A percentile compares a stretch with the other conserved stretches of the same genome.
Evolutionary conservation across 2,797 vertebrate species (phyloP).

Genomic region (Lutjanus campechanus): DNA sequence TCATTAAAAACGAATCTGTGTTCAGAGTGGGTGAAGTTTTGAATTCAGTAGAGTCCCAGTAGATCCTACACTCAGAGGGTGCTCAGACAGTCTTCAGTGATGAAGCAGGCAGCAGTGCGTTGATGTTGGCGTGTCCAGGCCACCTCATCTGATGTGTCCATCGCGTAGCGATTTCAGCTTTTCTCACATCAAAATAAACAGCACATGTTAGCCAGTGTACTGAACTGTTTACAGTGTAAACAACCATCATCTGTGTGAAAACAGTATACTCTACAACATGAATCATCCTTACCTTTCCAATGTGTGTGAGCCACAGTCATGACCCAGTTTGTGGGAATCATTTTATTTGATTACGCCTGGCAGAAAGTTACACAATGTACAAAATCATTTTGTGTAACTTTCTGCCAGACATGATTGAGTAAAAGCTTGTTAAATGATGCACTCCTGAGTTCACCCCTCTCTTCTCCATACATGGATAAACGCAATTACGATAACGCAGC

Average conservation of each 20-base stretch:
- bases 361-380: too few relatives aligned
- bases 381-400: too few relatives aligned
- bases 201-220: neutral
- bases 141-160: neutral
- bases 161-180: neutral
- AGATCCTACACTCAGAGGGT: too few relatives aligned
- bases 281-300: conserved; percentile 5
- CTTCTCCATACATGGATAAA: too few relatives aligned
- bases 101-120: conserved; percentile 19
- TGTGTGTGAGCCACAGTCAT: neutral
- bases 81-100: neutral
- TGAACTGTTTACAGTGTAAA: neutral
- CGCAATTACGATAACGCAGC: too few relatives aligned
- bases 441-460: too few relatives aligned
- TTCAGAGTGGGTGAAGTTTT: conserved; percentile 6
- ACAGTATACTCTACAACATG: neutral
- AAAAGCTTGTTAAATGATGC: too few relatives aligned
- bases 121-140: conserved; percentile 28
- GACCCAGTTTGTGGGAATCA: conserved; percentile 29
- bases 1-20: conserved; percentile 7
- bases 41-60: neutral
- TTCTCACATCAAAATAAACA: neutral
- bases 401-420: too few relatives aligned
- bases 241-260: conserved; percentile 9
- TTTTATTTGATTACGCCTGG: too few relatives aligned